Conservation (phyloP, 2,888 invertebrate genomes). For the Augiades crinisus region DNA sequence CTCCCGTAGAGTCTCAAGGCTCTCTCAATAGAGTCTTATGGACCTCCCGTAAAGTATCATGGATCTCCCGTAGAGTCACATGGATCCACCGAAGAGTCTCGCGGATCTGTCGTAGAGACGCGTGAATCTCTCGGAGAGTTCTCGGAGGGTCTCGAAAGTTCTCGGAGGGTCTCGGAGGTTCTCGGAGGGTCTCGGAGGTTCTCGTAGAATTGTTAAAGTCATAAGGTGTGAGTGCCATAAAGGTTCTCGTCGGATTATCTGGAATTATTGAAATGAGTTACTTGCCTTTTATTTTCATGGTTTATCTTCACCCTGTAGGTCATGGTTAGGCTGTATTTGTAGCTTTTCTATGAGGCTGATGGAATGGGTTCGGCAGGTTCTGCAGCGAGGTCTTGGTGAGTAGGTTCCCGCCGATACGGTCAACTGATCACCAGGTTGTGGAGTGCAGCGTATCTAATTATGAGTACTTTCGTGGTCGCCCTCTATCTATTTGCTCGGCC, state of each 20-base stretch:
- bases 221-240: too few species aligned
- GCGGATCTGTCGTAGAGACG: neutral
- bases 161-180: neutral
- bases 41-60: too few species aligned
- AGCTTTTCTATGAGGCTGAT: conserved; percentile 8
- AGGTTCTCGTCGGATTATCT: neutral
- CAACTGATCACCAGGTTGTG: conserved; percentile 28
- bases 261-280: neutral
- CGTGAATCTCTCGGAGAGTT: neutral
- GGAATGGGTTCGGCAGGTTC: neutral
- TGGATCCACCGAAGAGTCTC: too few species aligned
- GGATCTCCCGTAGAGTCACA: too few species aligned
- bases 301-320: neutral
- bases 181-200: neutral
- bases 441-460: conserved; percentile 18
- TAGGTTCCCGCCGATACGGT: conserved; percentile 29
- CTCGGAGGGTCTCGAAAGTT: neutral
- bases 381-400: neutral
- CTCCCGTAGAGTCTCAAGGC: too few species aligned
- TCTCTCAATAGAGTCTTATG: too few species aligned
- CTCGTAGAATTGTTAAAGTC: neutral
- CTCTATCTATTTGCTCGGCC: too few species aligned
- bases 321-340: neutral
- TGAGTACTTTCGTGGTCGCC: neutral
- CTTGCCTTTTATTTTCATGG: neutral